A percentile compares a stretch with the other conserved stretches of the same genome.
Conservation (phyloP, 2,888 invertebrate species). For the Mesorhabditis spiculigera region DNA sequence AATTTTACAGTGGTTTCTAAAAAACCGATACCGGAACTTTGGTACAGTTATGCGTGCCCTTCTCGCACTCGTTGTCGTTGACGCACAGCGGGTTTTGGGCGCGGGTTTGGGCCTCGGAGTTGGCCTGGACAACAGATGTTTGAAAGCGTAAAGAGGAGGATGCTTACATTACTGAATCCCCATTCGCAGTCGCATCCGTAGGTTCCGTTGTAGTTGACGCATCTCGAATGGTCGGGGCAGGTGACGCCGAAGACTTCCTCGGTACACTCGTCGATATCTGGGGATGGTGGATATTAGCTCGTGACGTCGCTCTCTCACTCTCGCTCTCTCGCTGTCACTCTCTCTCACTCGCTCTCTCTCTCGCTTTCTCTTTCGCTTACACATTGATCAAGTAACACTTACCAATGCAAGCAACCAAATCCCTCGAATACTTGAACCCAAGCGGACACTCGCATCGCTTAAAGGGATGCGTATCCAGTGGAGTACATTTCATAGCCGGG, state of each 20-base stretch:
- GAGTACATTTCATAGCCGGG: neutral
- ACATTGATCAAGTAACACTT: neutral
- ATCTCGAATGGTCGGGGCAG: neutral
- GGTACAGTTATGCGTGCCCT: neutral
- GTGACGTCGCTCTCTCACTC: no score
- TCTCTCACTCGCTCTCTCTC: no score
- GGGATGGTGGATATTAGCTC: neutral
- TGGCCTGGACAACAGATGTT: neutral
- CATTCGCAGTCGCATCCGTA: neutral
- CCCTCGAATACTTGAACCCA: neutral
- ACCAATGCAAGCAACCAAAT: constrained; percentile 2
- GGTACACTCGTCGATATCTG: constrained; percentile 4
- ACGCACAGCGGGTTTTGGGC: neutral
- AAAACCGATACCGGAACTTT: neutral
- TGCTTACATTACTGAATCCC: neutral
- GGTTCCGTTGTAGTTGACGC: neutral
- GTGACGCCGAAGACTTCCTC: constrained; percentile 1
- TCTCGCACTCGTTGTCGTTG: constrained; percentile 1
- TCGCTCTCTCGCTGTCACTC: no score
- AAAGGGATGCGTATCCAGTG: neutral
- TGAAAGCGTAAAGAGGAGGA: no score
- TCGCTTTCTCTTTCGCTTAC: no score
- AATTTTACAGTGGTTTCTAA: neutral
- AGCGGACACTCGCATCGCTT: constrained; percentile 5
- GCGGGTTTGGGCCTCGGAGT: neutral